Evolutionary conservation across 2,797 vertebrate genomes (phyloP).

Genomic region (Neopelma chrysocephalum): DNA sequence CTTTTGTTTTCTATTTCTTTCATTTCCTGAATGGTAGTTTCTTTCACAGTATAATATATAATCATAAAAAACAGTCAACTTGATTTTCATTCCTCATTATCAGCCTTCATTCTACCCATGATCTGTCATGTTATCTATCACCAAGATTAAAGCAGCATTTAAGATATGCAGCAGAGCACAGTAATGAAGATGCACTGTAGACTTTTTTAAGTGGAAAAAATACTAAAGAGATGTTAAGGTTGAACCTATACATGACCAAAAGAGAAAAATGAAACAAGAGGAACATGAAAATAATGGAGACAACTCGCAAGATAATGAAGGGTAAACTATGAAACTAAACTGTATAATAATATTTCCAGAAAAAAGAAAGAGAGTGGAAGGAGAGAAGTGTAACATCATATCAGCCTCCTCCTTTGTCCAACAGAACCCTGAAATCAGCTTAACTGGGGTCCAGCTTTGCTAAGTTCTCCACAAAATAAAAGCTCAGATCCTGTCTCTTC

Average conservation of each 20-base stretch:
- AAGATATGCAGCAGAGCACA: conserved; percentile 23
- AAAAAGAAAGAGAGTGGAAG: neutral
- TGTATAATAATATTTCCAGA: neutral
- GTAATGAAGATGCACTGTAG: neutral
- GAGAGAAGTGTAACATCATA: neutral
- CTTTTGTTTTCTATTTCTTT: neutral
- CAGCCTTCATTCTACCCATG: conserved; percentile 42
- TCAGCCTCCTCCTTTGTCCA: neutral
- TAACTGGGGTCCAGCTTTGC: neutral
- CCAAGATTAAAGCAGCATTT: conserved; percentile 24
- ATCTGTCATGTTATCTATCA: neutral
- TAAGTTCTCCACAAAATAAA: neutral
- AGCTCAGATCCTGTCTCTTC: neutral
- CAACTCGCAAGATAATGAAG: conserved; percentile 2
- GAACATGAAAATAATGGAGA: neutral
- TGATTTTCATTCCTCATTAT: neutral
- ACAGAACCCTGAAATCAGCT: neutral
- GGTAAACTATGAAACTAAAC: neutral
- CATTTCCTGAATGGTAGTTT: neutral
- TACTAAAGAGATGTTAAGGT: conserved; percentile 5
- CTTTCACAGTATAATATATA: neutral
- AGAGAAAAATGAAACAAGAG: conserved; percentile 24
- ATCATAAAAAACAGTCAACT: neutral
- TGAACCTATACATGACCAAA: conserved; percentile 3
- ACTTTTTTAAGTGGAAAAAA: neutral